phyloP scores from a whole-genome alignment of 1,140 invertebrate species.

The Anastatus disparis region DNA sequence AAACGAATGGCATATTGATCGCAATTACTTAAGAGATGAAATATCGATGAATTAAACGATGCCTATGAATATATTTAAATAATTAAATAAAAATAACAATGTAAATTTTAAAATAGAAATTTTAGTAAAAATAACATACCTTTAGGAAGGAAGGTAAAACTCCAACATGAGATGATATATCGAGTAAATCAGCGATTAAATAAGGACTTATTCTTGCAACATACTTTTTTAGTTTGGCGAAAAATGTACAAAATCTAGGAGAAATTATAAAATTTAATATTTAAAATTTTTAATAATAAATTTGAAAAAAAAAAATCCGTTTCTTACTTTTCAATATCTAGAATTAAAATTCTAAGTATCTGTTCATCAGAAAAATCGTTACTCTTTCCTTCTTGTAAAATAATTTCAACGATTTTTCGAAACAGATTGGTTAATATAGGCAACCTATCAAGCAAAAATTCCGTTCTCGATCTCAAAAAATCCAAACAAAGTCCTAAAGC shows the following conservation, averaged over 20 bases:
- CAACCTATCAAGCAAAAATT: conserved; percentile 34
- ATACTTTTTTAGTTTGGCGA: conserved; percentile 35
- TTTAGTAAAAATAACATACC: conserved; percentile 4
- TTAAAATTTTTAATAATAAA: background rate
- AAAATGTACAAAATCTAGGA: conserved; percentile 33
- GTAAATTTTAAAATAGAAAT: background rate
- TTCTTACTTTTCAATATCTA: conserved; percentile 40
- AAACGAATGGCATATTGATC: conserved; percentile 35
- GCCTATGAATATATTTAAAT: conserved; percentile 15
- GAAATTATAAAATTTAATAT: conserved; percentile 10
- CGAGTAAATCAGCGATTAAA: conserved; percentile 36
- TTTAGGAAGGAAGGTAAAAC: conserved; percentile 21
- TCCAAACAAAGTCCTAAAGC: conserved; percentile 24
- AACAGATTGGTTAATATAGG: conserved; percentile 27
- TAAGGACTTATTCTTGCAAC: conserved; percentile 38
- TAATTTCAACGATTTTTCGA: conserved; percentile 10
- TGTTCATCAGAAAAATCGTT: conserved; percentile 4
- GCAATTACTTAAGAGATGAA: conserved; percentile 34
- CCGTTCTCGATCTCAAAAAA: conserved; percentile 32
- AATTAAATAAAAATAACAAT: conserved; percentile 7
- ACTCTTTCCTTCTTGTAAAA: background rate
- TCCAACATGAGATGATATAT: background rate
- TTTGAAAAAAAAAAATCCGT: too few relatives aligned
- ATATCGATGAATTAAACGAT: conserved; percentile 34
- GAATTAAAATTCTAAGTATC: conserved; percentile 20